Evolutionary conservation across 2,113 vertebrate species (phyloP).

Genomic region (Rhea americana): DNA sequence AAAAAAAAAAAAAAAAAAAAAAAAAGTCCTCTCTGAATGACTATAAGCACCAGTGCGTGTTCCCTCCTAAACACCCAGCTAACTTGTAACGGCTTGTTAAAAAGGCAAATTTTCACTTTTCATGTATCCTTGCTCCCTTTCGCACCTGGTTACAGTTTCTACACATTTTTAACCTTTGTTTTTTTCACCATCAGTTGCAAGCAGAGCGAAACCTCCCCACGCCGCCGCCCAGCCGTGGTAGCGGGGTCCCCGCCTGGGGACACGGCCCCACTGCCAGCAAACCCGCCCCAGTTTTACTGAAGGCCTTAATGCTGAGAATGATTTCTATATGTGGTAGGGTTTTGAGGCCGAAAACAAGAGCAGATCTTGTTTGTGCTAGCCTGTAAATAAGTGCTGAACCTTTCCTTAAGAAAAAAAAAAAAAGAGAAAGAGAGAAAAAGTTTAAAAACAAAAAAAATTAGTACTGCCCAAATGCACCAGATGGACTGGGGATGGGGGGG

Average conservation of each 20-base stretch:
- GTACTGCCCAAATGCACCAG: neutral
- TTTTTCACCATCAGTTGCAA: neutral
- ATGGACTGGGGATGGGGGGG: neutral
- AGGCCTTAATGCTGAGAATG: neutral
- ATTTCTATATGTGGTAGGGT: fast-evolving
- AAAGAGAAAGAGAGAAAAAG: too few relatives aligned
- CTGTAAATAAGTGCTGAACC: neutral
- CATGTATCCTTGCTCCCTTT: constrained; percentile 67
- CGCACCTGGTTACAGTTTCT: constrained; percentile 71
- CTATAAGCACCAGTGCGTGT: constrained; percentile 44
- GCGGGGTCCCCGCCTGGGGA: neutral
- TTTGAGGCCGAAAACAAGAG: neutral
- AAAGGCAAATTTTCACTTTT: constrained; percentile 81
- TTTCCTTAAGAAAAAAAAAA: neutral
- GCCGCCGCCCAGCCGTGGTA: neutral
- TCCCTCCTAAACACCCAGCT: constrained; percentile 58
- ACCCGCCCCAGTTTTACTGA: neutral
- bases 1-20: neutral
- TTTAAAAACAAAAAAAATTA: too few relatives aligned
- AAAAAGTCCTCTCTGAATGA: constrained; percentile 72
- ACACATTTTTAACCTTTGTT: constrained; percentile 35
- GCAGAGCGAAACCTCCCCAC: neutral
- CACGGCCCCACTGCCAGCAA: fast-evolving
- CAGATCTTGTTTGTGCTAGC: neutral
- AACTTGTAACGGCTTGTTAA: constrained; percentile 72